Conservation (phyloP, 2,113 vertebrate genomes). For the Scortum barcoo region DNA sequence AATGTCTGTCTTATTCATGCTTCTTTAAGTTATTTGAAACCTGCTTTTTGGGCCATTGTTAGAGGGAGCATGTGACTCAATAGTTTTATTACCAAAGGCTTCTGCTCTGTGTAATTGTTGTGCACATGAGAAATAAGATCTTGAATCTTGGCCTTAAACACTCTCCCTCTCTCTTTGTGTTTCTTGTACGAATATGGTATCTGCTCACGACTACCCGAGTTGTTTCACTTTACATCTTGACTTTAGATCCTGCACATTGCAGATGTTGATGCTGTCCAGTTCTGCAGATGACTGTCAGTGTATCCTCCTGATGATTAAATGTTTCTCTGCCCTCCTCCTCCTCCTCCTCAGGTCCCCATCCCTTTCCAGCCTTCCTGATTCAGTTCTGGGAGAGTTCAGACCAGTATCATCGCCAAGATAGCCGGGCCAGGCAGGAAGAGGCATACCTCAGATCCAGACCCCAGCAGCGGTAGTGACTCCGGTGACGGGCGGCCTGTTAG, state of each 20-base stretch:
- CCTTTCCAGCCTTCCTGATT: conserved; percentile 85
- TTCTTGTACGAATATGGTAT: no score
- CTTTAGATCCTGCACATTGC: neutral
- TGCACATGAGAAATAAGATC: no score
- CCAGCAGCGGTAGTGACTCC: conserved; percentile 90
- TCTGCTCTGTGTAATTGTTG: no score
- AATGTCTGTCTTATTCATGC: no score
- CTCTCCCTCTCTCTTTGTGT: no score
- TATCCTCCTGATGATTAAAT: neutral
- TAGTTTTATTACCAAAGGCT: no score
- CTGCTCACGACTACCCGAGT: no score
- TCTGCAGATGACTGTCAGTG: no score
- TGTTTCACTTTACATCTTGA: neutral
- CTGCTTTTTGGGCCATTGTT: no score
- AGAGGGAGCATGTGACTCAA: no score
- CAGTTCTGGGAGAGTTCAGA: conserved; percentile 90
- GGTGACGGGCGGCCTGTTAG: conserved; percentile 91
- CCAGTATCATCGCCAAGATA: conserved; percentile 98
- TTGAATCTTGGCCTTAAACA: no score
- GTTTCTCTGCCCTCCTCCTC: neutral
- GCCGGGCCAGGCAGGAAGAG: conserved; percentile 98
- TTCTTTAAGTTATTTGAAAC: no score
- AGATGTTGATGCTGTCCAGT: neutral
- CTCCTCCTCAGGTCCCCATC: conserved; percentile 48
- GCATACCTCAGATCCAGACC: conserved; percentile 97